phyloP scores from a whole-genome alignment of 2,113 vertebrate species.

The Gymnobelideus leadbeateri region DNA sequence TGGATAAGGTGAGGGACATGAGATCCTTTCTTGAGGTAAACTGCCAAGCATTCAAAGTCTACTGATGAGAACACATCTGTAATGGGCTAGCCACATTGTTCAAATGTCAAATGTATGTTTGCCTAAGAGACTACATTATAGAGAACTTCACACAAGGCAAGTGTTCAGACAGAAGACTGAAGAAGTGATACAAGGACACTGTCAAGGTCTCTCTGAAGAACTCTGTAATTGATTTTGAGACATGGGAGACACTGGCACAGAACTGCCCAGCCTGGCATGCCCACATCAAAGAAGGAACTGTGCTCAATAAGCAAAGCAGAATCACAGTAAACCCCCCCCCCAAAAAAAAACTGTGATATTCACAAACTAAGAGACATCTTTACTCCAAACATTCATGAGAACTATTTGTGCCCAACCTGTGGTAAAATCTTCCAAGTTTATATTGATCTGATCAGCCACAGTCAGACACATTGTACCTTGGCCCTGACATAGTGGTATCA shows the following conservation, averaged over 20 bases:
- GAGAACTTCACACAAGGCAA: not conserved
- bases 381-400: not conserved
- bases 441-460: not conserved
- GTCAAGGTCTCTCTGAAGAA: not conserved
- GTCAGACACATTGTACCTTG: not conserved
- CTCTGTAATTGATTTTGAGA: not conserved
- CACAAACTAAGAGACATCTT: not conserved
- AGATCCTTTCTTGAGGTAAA: not conserved
- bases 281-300: not conserved
- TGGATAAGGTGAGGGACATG: not conserved
- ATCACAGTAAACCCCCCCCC: not conserved
- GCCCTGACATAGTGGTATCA: not conserved
- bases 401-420: not conserved
- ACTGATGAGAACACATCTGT: not conserved
- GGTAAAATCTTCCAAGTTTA: no score
- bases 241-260: not conserved
- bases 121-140: not conserved
- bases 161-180: not conserved
- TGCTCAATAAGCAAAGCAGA: not conserved
- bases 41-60: not conserved
- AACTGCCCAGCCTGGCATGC: not conserved
- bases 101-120: not conserved
- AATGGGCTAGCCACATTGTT: not conserved
- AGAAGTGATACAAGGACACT: not conserved
- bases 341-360: not conserved